phyloP scores from a whole-genome alignment of 2,113 vertebrate genomes.

The Pachycephala philippinensis region DNA sequence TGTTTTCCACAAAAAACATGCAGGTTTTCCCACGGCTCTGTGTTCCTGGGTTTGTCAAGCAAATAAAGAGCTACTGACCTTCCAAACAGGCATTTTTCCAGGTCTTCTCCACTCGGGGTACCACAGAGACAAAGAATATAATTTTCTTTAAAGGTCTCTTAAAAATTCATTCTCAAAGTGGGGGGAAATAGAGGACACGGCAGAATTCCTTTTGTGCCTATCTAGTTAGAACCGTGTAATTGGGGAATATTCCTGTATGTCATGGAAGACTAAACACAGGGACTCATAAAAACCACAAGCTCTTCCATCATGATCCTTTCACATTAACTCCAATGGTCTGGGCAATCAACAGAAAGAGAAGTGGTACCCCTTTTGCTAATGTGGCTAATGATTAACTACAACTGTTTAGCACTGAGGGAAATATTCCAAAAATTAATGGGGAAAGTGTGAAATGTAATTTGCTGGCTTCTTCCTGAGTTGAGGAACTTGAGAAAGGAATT shows the following conservation, averaged over 20 bases:
- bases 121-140: background rate
- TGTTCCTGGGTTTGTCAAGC: background rate
- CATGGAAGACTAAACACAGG: background rate
- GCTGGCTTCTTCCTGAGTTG: background rate
- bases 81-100: background rate
- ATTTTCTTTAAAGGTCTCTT: background rate
- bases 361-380: background rate
- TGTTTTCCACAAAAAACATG: background rate
- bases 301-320: background rate
- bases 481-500: conserved; percentile 2
- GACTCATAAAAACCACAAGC: background rate
- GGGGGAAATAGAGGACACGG: background rate
- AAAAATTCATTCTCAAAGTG: background rate
- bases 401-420: background rate
- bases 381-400: conserved; percentile 9
- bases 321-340: background rate
- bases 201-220: background rate
- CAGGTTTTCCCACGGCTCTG: background rate
- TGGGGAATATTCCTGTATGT: background rate
- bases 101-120: background rate
- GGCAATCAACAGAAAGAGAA: conserved; percentile 4
- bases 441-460: conserved; percentile 16
- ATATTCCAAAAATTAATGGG: conserved; percentile 28
- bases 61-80: background rate
- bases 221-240: background rate